Evolutionary conservation across 2,113 vertebrate genomes (phyloP).

Genomic region (Addax nasomaculatus): DNA sequence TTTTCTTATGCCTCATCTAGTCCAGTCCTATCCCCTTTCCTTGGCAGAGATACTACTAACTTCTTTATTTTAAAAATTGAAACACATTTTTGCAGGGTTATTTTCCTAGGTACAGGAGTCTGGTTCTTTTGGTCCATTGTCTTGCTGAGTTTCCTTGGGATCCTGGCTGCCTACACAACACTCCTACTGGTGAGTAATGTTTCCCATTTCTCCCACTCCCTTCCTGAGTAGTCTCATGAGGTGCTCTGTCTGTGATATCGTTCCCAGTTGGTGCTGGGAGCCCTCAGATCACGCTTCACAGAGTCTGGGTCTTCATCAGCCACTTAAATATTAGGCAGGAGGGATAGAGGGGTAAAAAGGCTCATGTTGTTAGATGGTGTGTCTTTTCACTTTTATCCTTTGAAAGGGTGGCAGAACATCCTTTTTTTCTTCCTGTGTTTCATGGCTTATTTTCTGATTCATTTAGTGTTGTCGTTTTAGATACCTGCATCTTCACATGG

Average conservation of each 20-base stretch:
- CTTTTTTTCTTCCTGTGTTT: background rate
- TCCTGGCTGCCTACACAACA: constrained; percentile 23
- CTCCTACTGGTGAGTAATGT: constrained; percentile 66
- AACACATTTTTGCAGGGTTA: constrained; percentile 65
- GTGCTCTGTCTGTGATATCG: background rate
- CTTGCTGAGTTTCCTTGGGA: constrained; percentile 44
- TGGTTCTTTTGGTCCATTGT: constrained; percentile 63
- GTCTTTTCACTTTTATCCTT: background rate
- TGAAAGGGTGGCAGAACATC: background rate
- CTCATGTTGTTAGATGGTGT: background rate
- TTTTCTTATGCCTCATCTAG: background rate
- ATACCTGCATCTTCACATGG: background rate
- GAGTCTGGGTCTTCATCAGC: background rate
- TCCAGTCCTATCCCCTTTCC: background rate
- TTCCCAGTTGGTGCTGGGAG: background rate
- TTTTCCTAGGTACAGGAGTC: constrained; percentile 45
- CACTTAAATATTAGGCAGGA: background rate
- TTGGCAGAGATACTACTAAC: background rate
- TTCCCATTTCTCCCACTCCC: background rate
- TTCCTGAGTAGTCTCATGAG: background rate
- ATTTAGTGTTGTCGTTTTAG: background rate
- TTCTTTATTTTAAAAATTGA: constrained; percentile 36
- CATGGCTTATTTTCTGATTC: background rate
- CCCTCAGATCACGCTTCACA: background rate
- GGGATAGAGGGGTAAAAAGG: background rate